phyloP scores from a whole-genome alignment of 2,797 vertebrate species.

The Anguilla megastoma region DNA sequence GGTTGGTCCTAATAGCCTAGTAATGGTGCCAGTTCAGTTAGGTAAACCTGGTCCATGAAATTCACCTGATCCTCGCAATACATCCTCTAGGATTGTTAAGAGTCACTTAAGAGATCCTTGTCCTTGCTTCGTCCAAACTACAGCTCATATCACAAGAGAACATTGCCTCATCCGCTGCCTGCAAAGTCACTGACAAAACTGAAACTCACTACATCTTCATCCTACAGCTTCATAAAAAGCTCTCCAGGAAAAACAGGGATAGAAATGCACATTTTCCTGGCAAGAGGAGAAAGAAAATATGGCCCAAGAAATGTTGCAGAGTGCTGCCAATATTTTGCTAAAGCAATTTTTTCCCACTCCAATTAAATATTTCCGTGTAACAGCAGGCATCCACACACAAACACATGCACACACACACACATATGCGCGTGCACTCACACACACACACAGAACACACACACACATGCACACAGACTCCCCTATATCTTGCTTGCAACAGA shows the following conservation, averaged over 20 bases:
- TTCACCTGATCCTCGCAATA: slow-evolving; percentile 12
- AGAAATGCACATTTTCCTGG: slow-evolving; percentile 50
- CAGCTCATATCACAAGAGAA: not conserved
- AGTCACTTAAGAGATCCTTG: not conserved
- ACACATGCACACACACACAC: slow-evolving; percentile 10
- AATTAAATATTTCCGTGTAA: slow-evolving; percentile 3
- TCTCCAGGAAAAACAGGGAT: slow-evolving; percentile 25
- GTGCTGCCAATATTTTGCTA: slow-evolving; percentile 50
- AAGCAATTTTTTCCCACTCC: slow-evolving; percentile 44
- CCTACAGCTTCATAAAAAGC: slow-evolving; percentile 12
- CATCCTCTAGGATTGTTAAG: not conserved
- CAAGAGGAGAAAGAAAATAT: slow-evolving; percentile 51
- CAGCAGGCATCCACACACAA: not conserved
- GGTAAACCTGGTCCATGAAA: not conserved
- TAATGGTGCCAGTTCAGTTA: slow-evolving; percentile 21
- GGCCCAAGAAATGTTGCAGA: slow-evolving; percentile 49
- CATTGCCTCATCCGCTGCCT: not conserved
- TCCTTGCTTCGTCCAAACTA: not conserved
- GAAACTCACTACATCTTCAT: not conserved
- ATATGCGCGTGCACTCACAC: slow-evolving; percentile 6
- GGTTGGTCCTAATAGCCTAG: not conserved
- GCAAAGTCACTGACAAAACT: not conserved
- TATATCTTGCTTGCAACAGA: not conserved
- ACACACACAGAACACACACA: not conserved
- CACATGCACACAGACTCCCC: not conserved